These are phyloP conservation scores for Bibio marci DNA, from an alignment of 2,888 invertebrate species.

Conservation along the genomic window DNA sequence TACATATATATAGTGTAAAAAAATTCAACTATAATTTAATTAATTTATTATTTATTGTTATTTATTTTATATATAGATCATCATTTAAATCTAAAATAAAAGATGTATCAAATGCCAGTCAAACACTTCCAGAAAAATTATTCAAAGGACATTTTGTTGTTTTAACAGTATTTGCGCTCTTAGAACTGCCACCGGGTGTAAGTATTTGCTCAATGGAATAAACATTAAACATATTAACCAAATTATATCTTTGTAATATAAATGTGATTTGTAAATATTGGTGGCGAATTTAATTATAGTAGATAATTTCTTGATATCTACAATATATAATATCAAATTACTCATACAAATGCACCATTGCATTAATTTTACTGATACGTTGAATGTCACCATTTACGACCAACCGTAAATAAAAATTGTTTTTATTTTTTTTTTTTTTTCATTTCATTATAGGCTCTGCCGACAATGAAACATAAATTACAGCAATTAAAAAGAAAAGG, in stretches of 20 bases:
- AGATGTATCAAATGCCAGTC: conserved; percentile 7
- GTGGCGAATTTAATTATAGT: too few relatives aligned
- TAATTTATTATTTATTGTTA: neutral
- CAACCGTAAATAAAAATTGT: too few relatives aligned
- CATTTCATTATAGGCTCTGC: conserved; percentile 1
- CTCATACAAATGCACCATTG: too few relatives aligned
- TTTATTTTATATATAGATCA: conserved; percentile 12
- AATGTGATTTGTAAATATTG: too few relatives aligned
- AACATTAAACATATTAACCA: too few relatives aligned
- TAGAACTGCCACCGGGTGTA: conserved; percentile 27
- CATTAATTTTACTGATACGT: too few relatives aligned
- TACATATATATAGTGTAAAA: too few relatives aligned
- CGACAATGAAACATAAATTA: conserved; percentile 6
- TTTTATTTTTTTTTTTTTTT: too few relatives aligned
- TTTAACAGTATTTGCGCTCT: conserved; percentile 27
- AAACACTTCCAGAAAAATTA: conserved; percentile 19
- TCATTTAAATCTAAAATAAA: conserved; percentile 16
- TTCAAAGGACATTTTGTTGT: conserved; percentile 29
- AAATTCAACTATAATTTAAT: neutral
- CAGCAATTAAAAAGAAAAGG: conserved; percentile 21
- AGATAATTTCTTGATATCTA: too few relatives aligned
- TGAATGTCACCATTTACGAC: too few relatives aligned
- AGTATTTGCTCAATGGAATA: conserved; percentile 4
- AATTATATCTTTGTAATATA: too few relatives aligned
- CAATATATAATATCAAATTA: too few relatives aligned